Conservation (phyloP, 2,888 invertebrate genomes). For the Cosmia pyralina region DNA sequence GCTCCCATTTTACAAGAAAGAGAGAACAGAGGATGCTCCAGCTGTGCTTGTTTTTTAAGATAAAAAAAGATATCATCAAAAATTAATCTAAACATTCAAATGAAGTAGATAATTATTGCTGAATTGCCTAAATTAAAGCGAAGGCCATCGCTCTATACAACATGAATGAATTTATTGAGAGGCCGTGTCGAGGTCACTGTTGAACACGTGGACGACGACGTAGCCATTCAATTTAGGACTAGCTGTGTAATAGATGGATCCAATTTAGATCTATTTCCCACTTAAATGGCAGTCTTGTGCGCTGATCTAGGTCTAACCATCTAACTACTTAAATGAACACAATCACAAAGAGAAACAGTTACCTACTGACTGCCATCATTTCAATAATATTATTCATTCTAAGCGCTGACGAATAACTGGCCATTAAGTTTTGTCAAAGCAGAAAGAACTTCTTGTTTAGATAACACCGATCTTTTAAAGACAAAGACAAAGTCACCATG, state of each 20-base stretch:
- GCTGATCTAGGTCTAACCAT: slow-evolving; percentile 7
- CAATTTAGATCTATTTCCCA: slow-evolving; percentile 28
- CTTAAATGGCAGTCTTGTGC: not conserved
- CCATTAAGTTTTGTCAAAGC: slow-evolving; percentile 1
- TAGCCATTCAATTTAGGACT: slow-evolving; percentile 38
- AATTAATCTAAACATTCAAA: slow-evolving; percentile 44
- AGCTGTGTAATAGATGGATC: slow-evolving; percentile 30
- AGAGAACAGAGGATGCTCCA: not conserved
- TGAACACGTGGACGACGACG: slow-evolving; percentile 37
- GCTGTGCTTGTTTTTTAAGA: not conserved
- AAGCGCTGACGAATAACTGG: not conserved
- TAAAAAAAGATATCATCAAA: slow-evolving; percentile 10
- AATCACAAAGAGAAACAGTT: not conserved
- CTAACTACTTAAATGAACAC: slow-evolving; percentile 3
- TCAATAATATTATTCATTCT: not conserved
- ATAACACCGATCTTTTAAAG: not conserved
- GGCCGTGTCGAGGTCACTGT: slow-evolving; percentile 63
- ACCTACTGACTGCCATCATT: not conserved
- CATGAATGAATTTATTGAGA: slow-evolving; percentile 75
- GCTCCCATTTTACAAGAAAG: not conserved
- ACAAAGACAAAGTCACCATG: slow-evolving; percentile 20
- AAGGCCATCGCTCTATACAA: slow-evolving; percentile 68
- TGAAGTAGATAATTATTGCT: slow-evolving; percentile 57
- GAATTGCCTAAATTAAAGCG: slow-evolving; percentile 74
- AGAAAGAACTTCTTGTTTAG: not conserved